phyloP scores from a whole-genome alignment of 2,113 vertebrate genomes.

The Odontesthes bonariensis region DNA sequence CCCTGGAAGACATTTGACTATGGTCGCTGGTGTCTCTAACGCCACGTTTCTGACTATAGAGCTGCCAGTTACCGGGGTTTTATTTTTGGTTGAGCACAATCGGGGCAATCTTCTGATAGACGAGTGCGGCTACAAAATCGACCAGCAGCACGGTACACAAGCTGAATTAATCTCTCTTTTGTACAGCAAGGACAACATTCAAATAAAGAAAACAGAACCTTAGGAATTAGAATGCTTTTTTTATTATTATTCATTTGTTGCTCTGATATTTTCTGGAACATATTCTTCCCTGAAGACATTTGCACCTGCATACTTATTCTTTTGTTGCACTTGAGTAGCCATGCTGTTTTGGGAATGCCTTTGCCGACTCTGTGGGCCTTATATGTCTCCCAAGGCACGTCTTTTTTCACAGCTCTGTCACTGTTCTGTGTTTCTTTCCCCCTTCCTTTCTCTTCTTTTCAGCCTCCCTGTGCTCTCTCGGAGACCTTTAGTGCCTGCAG shows the following conservation, averaged over 20 bases:
- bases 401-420: slow-evolving; percentile 69
- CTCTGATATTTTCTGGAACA: background rate
- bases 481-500: slow-evolving; percentile 86
- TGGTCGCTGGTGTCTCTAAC: no score
- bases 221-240: background rate
- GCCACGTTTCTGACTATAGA: no score
- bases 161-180: slow-evolving; percentile 11
- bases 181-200: background rate
- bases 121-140: background rate
- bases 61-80: no score
- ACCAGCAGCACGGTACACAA: slow-evolving; percentile 31
- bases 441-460: slow-evolving; percentile 64
- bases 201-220: background rate
- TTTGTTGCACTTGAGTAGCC: slow-evolving; percentile 25
- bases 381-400: slow-evolving; percentile 61
- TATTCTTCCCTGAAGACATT: slow-evolving; percentile 10
- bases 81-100: slow-evolving; percentile 21
- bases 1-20: no score
- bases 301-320: slow-evolving; percentile 56
- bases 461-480: slow-evolving; percentile 69
- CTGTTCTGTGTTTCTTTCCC: slow-evolving; percentile 32
- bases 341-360: slow-evolving; percentile 61
- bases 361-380: slow-evolving; percentile 48
- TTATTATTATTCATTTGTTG: slow-evolving; percentile 17
- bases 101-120: slow-evolving; percentile 19